phyloP scores from a whole-genome alignment of 2,113 vertebrate genomes.

The Corydoras maculifer region DNA sequence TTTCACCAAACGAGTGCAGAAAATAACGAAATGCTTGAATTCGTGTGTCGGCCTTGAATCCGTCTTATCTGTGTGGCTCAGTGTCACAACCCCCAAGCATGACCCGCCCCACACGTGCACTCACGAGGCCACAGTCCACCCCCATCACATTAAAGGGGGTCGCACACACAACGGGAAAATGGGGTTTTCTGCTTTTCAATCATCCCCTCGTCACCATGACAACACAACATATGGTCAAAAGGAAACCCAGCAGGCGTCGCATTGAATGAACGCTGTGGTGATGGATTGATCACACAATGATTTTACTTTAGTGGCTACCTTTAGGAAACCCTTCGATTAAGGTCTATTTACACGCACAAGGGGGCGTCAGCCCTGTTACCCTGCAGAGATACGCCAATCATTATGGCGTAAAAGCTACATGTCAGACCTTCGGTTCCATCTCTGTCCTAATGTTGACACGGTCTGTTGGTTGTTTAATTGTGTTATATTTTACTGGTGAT shows the following conservation, averaged over 20 bases:
- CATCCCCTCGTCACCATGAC: conserved; percentile 33
- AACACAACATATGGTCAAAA: conserved; percentile 25
- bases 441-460: too few species aligned
- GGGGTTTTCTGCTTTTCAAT: conserved; percentile 39
- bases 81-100: neutral
- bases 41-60: neutral
- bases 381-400: too few species aligned
- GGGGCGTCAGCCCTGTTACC: too few species aligned
- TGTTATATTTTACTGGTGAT: too few species aligned
- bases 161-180: conserved; percentile 7
- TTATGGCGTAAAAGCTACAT: too few species aligned
- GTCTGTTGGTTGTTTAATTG: too few species aligned
- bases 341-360: too few species aligned
- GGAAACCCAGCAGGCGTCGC: conserved; percentile 21
- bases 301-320: neutral
- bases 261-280: conserved; percentile 10
- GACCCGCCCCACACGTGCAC: neutral
- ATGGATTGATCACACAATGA: conserved; percentile 10
- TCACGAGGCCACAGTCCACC: neutral
- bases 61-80: conserved; percentile 17
- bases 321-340: neutral
- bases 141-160: conserved; percentile 52
- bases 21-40: neutral
- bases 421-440: too few species aligned
- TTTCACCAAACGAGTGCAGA: neutral